phyloP scores from a whole-genome alignment of 2,113 vertebrate genomes.

The Smithornis capensis region DNA sequence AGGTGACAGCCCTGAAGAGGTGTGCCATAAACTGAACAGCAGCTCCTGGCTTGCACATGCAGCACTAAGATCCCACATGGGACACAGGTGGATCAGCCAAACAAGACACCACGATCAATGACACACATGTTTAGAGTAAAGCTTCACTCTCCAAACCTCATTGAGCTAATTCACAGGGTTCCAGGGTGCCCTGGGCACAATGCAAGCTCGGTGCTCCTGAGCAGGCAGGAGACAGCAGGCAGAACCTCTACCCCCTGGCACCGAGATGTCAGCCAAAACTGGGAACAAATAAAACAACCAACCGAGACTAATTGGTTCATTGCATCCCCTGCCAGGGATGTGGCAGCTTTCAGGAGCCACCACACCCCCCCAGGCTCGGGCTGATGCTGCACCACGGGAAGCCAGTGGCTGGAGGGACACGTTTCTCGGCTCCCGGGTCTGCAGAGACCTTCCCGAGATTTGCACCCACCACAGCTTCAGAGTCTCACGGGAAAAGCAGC shows the following conservation, averaged over 20 bases:
- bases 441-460: background rate
- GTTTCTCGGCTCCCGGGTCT: rapidly evolving
- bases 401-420: rapidly evolving
- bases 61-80: background rate
- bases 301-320: background rate
- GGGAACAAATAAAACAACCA: background rate
- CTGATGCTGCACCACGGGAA: rapidly evolving
- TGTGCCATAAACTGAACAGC: rapidly evolving
- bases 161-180: background rate
- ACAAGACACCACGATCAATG: background rate
- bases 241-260: background rate
- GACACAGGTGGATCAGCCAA: background rate
- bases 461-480: background rate
- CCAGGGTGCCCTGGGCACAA: background rate
- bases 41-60: background rate
- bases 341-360: background rate
- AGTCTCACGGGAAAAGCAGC: background rate
- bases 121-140: rapidly evolving
- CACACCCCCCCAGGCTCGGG: background rate
- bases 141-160: background rate
- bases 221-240: background rate
- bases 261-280: background rate
- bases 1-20: background rate
- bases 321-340: background rate
- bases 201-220: rapidly evolving